Evolutionary conservation across 2,888 invertebrate genomes (phyloP).

Genomic region (Macrosoma leucophasiata): DNA sequence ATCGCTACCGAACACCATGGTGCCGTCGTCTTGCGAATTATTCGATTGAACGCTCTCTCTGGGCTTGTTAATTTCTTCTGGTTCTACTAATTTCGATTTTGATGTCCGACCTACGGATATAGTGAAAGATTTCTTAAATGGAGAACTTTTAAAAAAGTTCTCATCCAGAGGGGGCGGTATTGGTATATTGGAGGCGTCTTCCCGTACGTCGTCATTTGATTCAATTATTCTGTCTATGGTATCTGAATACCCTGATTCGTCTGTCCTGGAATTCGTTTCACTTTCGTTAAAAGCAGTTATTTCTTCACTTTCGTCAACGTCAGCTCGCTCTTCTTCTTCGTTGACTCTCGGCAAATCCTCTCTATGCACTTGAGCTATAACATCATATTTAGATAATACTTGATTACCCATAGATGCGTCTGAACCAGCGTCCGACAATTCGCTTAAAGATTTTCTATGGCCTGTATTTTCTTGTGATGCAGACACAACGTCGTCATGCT

Average conservation of each 20-base stretch:
- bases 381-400: slow-evolving; percentile 71
- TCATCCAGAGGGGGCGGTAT: slow-evolving; percentile 61
- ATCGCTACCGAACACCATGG: slow-evolving; percentile 38
- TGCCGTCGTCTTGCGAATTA: slow-evolving; percentile 32
- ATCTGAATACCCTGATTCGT: slow-evolving; percentile 68
- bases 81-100: slow-evolving; percentile 24
- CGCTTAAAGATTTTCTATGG: slow-evolving; percentile 57
- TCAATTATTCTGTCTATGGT: slow-evolving; percentile 56
- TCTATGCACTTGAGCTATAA: slow-evolving; percentile 74
- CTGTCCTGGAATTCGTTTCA: slow-evolving; percentile 59
- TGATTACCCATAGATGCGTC: slow-evolving; percentile 61
- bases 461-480: slow-evolving; percentile 31
- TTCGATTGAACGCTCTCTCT: slow-evolving; percentile 34
- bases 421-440: slow-evolving; percentile 62
- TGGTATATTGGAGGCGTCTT: slow-evolving; percentile 48
- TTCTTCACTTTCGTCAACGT: slow-evolving; percentile 39
- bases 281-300: slow-evolving; percentile 56
- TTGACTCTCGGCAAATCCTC: slow-evolving; percentile 65
- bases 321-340: slow-evolving; percentile 54
- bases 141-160: slow-evolving; percentile 41
- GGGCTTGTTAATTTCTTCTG: slow-evolving; percentile 27
- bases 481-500: slow-evolving; percentile 33
- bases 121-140: slow-evolving; percentile 36
- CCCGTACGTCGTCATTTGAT: slow-evolving; percentile 41
- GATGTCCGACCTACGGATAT: slow-evolving; percentile 31